A percentile compares a stretch with the other conserved stretches of the same genome.
phyloP scores from a whole-genome alignment of 2,888 invertebrate genomes.

The Tridacna gigas region DNA sequence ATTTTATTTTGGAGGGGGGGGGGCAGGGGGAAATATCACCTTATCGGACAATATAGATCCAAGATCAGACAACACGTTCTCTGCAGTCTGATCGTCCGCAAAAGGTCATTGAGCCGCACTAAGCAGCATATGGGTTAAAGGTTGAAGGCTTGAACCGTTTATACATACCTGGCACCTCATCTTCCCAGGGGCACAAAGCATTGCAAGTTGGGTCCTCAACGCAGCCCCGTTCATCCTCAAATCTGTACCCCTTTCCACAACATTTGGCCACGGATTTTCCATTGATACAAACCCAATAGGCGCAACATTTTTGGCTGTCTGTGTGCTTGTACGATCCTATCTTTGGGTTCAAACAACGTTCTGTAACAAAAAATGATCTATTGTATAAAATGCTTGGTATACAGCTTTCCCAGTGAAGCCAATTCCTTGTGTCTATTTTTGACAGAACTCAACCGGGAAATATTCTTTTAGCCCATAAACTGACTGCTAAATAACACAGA shows the following conservation, averaged over 20 bases:
- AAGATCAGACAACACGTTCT: too few species aligned
- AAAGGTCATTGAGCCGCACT: too few species aligned
- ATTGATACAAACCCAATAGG: constrained; percentile 68
- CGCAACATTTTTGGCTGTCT: constrained; percentile 60
- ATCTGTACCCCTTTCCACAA: constrained; percentile 61
- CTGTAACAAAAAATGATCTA: constrained; percentile 25
- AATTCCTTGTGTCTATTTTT: too few species aligned
- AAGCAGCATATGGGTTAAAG: too few species aligned
- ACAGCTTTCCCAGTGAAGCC: background rate
- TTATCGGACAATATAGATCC: too few species aligned
- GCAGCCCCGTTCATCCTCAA: constrained; percentile 45
- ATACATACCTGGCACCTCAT: constrained; percentile 43
- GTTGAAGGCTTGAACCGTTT: background rate
- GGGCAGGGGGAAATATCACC: too few species aligned
- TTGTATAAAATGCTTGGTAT: background rate
- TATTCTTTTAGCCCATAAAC: too few species aligned
- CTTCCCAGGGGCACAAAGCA: constrained; percentile 58
- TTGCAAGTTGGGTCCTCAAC: constrained; percentile 54
- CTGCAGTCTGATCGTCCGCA: too few species aligned
- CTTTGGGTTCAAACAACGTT: constrained; percentile 54
- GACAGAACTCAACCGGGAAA: too few species aligned
- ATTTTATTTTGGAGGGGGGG: too few species aligned
- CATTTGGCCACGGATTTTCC: constrained; percentile 64
- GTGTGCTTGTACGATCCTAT: constrained; percentile 57
- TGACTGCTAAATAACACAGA: too few species aligned